Base-by-base conservation (phyloP, 1,140 invertebrate species). In the Ditylenchus dipsaci region DNA sequence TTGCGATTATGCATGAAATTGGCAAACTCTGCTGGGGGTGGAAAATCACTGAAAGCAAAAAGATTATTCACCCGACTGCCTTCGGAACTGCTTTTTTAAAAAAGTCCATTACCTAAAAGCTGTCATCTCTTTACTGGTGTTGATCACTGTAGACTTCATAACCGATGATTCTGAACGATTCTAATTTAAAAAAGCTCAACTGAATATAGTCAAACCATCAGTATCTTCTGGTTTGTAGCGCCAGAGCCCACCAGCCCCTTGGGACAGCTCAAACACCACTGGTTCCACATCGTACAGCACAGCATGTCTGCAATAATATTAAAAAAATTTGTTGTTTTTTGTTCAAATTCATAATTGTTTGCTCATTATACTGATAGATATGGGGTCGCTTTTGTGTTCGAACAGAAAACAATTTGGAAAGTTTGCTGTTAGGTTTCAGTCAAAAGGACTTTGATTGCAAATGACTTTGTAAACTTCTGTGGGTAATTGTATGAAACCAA, bases 91-190 rank as follows among this genome's bases (percentile, higher is more conserved):
- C 29, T 56, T 23, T 56, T 23, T 56, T 56, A 9, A 23, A 56
- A 56, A 38, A 38, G 33, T 38, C 33, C n/a, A 11, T 11, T 11
- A 56, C 53, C 53, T 56, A 56, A 72, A 70, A 85, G 63, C 84
- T 84, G 77, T 80, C 63, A 71, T 71, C 30, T 71, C 69, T n/a
- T 61, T 61, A 8, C 5, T 7, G 29, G 85, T 84, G 73, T 87
- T 86, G 64, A 85, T 84, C 3, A 86, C 78, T 7, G 84, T 85
- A 8, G 81, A 79, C 59, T 82, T 83, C 82, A 84, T 83, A 0
- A 86, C 84, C 0, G 84, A 84, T 0, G 78, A 79, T 27, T 76
- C 74, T 76, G 30, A 56, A 76, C 27, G n/a, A 53, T 17, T 8
- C 38, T 1, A 33, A 30, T 69, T 9, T 29, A 21, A 13, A 30